Evolutionary conservation across 2,113 vertebrate species (phyloP).

Genomic region (Coptodon bakossiorum): DNA sequence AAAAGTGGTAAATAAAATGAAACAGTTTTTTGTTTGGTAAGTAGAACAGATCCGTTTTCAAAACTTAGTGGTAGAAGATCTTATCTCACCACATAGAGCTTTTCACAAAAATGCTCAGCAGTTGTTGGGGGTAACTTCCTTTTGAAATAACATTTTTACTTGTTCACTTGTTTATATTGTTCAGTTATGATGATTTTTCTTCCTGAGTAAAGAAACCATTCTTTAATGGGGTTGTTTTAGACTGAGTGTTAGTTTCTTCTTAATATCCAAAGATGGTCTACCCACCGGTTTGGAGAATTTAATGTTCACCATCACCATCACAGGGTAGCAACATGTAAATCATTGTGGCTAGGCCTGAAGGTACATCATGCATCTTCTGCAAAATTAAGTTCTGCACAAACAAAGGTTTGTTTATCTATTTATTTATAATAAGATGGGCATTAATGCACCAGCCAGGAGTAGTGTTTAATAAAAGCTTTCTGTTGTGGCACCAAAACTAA

Average conservation of each 20-base stretch:
- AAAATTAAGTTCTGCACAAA: background rate
- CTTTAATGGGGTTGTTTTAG: background rate
- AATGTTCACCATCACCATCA: background rate
- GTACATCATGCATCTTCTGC: background rate
- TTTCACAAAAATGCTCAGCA: background rate
- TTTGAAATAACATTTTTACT: background rate
- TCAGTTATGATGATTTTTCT: accelerated
- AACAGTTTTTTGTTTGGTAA: background rate
- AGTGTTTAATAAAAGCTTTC: background rate
- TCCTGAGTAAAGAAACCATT: background rate
- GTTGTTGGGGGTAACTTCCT: background rate
- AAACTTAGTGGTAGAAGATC: background rate
- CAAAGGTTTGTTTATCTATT: background rate
- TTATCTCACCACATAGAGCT: background rate
- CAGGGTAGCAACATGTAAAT: background rate
- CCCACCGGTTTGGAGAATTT: background rate
- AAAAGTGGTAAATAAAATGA: background rate
- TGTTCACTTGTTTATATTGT: background rate
- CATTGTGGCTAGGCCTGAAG: background rate
- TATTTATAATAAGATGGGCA: background rate
- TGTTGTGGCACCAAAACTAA: background rate
- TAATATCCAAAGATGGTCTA: background rate
- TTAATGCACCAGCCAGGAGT: background rate
- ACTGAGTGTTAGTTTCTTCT: background rate
- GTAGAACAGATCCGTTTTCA: background rate